phyloP scores from a whole-genome alignment of 2,888 invertebrate species.

The Mesoligia furuncula region DNA sequence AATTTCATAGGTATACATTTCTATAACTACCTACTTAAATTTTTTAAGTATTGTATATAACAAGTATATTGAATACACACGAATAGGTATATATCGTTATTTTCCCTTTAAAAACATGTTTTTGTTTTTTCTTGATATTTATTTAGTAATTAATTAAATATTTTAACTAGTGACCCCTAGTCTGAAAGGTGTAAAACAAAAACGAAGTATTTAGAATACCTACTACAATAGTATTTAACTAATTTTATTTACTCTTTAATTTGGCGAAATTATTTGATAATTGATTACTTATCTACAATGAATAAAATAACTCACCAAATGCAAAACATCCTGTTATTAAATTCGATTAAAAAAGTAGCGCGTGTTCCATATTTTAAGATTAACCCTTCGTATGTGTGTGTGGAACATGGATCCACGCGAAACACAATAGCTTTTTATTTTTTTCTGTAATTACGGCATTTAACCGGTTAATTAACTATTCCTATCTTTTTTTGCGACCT shows the following conservation, averaged over 20 bases:
- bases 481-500: background rate
- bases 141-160: slow-evolving; percentile 33
- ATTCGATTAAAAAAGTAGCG: background rate
- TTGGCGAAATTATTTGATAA: slow-evolving; percentile 24
- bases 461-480: background rate
- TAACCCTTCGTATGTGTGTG: background rate
- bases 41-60: slow-evolving; percentile 19
- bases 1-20: slow-evolving; percentile 12
- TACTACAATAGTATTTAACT: slow-evolving; percentile 16
- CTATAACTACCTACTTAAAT: background rate
- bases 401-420: background rate
- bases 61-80: slow-evolving; percentile 11
- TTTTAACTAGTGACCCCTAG: slow-evolving; percentile 30
- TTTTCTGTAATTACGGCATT: background rate
- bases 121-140: slow-evolving; percentile 6
- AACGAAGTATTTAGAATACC: slow-evolving; percentile 15
- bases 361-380: background rate
- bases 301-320: background rate
- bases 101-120: background rate
- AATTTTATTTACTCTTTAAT: slow-evolving; percentile 19
- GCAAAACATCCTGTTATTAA: background rate
- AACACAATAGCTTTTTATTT: background rate
- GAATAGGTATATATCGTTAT: background rate
- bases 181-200: slow-evolving; percentile 15
- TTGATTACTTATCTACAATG: slow-evolving; percentile 2